phyloP scores from a whole-genome alignment of 2,113 vertebrate genomes.

The Microtus oregoni region DNA sequence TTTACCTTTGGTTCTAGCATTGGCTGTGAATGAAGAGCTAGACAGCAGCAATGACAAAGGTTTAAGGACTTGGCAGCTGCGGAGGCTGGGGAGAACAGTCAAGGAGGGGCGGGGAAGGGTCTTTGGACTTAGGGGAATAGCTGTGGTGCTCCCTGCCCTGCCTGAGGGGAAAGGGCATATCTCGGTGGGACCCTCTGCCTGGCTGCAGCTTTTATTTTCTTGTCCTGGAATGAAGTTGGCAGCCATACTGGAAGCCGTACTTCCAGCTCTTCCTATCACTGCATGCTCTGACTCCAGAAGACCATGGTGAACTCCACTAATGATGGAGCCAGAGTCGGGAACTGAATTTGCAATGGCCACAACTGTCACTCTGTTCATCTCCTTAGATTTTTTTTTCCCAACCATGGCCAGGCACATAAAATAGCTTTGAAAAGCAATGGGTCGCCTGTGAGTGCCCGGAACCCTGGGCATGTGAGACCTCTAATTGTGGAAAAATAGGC shows the following conservation, averaged over 20 bases:
- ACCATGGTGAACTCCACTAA: background rate
- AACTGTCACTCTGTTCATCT: background rate
- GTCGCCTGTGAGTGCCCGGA: background rate
- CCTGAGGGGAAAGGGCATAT: background rate
- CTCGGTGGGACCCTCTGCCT: background rate
- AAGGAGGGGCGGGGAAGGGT: background rate
- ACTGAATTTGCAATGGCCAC: conserved; percentile 17
- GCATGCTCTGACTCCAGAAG: background rate
- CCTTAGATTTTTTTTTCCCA: conserved; percentile 38
- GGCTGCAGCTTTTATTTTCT: conserved; percentile 23
- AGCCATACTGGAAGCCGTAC: background rate
- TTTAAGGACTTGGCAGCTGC: conserved; percentile 4
- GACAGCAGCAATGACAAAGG: conserved; percentile 2
- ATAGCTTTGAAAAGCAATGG: background rate
- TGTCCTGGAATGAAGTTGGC: background rate
- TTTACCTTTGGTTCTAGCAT: conserved; percentile 37
- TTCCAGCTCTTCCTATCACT: background rate
- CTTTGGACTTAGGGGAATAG: background rate
- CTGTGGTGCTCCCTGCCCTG: background rate
- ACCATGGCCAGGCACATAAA: background rate
- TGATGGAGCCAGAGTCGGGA: conserved; percentile 40
- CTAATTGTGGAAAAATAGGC: background rate
- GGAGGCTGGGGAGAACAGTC: background rate
- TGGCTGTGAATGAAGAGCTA: conserved; percentile 19
- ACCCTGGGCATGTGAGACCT: background rate